These are phyloP conservation scores for Grallaria varia DNA, from an alignment of 2,113 vertebrate species.

Conservation along the genomic window DNA sequence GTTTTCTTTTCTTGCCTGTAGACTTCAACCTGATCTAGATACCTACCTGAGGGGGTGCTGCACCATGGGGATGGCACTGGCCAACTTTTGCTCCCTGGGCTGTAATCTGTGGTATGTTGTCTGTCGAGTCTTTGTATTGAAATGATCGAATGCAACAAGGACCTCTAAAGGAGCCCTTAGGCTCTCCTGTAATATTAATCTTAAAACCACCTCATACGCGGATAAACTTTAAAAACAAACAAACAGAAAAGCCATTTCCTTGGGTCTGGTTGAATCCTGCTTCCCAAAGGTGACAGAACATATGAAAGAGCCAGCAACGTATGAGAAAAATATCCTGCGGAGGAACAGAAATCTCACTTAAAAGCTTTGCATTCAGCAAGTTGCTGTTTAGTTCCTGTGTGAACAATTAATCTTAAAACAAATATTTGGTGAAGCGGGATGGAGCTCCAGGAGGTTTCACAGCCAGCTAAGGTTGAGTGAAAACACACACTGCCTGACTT, in stretches of 20 bases:
- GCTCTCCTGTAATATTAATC: not conserved
- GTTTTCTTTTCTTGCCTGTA: not conserved
- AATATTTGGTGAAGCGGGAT: slow-evolving; percentile 46
- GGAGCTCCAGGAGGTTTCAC: slow-evolving; percentile 22
- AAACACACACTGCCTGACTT: slow-evolving; percentile 29
- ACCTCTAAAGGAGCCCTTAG: not conserved
- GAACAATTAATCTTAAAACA: slow-evolving; percentile 53
- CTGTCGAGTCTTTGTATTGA: not conserved
- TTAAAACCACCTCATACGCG: not conserved
- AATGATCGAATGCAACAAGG: not conserved
- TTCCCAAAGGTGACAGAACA: not conserved
- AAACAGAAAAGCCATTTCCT: slow-evolving; percentile 13
- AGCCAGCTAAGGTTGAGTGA: slow-evolving; percentile 39
- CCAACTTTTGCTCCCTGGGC: not conserved
- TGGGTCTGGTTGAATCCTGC: not conserved
- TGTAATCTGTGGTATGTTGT: not conserved
- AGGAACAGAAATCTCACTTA: not conserved
- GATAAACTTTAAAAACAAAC: not conserved
- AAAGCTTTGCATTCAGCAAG: slow-evolving; percentile 12
- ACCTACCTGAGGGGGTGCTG: not conserved
- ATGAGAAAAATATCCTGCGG: not conserved
- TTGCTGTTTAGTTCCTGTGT: slow-evolving; percentile 30
- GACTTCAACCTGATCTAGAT: not conserved
- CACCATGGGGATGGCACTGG: accelerated
- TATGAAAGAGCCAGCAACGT: not conserved